Evolutionary conservation across 2,797 vertebrate genomes (phyloP), one percentile per base, ranked within the genome.

Genomic region (Eleutherodactylus coqui): DNA sequence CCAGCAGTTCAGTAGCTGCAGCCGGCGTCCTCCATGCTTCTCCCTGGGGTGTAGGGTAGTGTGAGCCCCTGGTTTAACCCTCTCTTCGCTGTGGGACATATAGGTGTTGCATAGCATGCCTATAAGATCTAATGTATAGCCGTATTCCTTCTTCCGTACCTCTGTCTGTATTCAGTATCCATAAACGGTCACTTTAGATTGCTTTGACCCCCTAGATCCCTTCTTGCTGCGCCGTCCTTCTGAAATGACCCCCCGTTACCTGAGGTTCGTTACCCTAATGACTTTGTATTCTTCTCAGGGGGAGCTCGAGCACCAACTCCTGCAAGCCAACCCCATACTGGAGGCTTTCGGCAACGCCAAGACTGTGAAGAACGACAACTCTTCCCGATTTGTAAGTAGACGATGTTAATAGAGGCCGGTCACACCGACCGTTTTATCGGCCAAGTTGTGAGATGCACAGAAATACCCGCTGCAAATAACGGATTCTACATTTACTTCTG

Each of bases 321-420:
- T 99, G 88, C 98, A 99, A 92, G 98, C 98, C 81, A 99, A 99
- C 92, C 98, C 98, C 67, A 99, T 99, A 90, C 93, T 99, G 3
- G 98, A 99, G 91, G 98, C 98, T 86, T 99, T 99, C 17, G 98
- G 98, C 90, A 99, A 99, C n/a, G 98, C 96, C 92, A 99, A 99
- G 93, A 99, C 98, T 0, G 97, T 99, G 87, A 99, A 99, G 93
- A 99, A 99, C 0, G 98, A 99, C 94, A 99, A 99, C 94, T 99
- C 98, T 0, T 99, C 98, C 0, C 93, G 98, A 95, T 99, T 99
- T 38, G 98, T 99, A 94, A 97, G 97, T 94, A 11, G 49, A 0
- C 49, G 10, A 24, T 21, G 8, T 10, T n/a, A n/a, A n/a, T n/a
- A n/a, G n/a, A n/a, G n/a, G n/a, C n/a, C n/a, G n/a, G n/a, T n/a